Evolutionary conservation across 2,888 invertebrate genomes (phyloP), one percentile per base, ranked within the genome.

Genomic region (Dynastes grantii): DNA sequence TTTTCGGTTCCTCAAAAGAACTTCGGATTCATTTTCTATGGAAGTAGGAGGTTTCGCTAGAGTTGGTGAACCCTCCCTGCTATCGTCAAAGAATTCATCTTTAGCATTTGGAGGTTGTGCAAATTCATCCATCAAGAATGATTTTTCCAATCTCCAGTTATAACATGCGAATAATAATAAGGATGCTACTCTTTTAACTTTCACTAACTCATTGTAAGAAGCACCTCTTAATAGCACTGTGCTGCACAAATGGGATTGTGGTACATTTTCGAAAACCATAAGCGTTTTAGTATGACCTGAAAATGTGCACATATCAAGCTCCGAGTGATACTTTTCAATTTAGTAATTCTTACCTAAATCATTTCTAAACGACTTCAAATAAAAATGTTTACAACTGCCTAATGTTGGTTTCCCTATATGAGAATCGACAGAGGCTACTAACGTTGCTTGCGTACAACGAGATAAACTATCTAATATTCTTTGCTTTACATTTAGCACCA

Each of bases 251-350:
- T 95, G 93, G 0, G 94, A 92, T 85, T 94, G 93, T 0, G 95
- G 94, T 83, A 98, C 95, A 5, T 97, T 97, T 88, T 98, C 98
- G 83, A 98, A 94, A 83, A 96, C 95, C 96, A 99, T 96, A 45
- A 99, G 89, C 0, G 97, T 97, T 90, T 99, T 99, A 32, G 90
- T 89, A 0, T 91, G 90, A 84, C 92, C 93, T 93, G 87, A 53
- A 86, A 86, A 70, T 45, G 8, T 8, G 45, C 45, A 11, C 2
- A 77, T 9, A 37, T 27, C 3, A 32, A 37, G 32, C 5, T 37
- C 6, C 5, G 2, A 8, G 55, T 58, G 55, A 22, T 16, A 58
- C 6, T 22, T 4, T 2, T 27, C 61, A 29, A 27, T 63, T 11
- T 13, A 27, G 27, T 2, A 53, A 65, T 67, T 49, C 73, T 85